Base-by-base conservation (phyloP, 1,140 invertebrate genomes). In the Bombus pascuorum region DNA sequence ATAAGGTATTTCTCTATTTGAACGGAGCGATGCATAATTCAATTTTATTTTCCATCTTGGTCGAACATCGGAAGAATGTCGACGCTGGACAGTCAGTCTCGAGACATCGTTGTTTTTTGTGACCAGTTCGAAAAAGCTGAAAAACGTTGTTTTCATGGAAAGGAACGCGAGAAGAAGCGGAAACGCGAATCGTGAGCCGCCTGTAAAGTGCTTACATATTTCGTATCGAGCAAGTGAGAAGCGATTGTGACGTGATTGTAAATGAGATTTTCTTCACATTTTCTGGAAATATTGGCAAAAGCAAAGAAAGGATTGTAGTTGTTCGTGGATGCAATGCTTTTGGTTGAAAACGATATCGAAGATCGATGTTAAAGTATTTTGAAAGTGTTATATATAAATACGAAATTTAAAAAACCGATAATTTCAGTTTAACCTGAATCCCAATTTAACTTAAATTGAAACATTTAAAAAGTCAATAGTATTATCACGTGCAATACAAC, bases 1-100 rank as follows among this genome's bases (percentile, higher is more conserved):
- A 8, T 1, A 22, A 65, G 28, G 34, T 15, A n/a, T 74, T n/a
- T 70, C 65, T 84, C 42, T 84, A 79, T 72, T 65, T 90, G 80
- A 84, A 81, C 75, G 78, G 71, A 74, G 71, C 57, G 57, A 86
- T 87, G 81, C 84, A 84, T 91, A 86, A 92, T 91, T 91, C 89
- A 91, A 90, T 91, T 91, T 90, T 78, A 83, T 88, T 78, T 66
- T 65, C 65, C 62, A 75, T 66, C 34, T 34, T 9, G 32, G 10
- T 25, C 25, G 22, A 28, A n/a, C 42, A 68, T 22, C 18, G 47
- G 47, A 53, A 53, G 47, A 53, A 47, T n/a, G 12, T 15, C 62
- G 44, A n/a, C 10, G 68, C 10, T 37, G 65, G 71, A 66, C 18
- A 22, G n/a, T 32, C n/a, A 25, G n/a, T 6, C 39, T 47, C n/a